Base-by-base conservation (phyloP, 2,888 invertebrate species). In the Julus scandinavius region DNA sequence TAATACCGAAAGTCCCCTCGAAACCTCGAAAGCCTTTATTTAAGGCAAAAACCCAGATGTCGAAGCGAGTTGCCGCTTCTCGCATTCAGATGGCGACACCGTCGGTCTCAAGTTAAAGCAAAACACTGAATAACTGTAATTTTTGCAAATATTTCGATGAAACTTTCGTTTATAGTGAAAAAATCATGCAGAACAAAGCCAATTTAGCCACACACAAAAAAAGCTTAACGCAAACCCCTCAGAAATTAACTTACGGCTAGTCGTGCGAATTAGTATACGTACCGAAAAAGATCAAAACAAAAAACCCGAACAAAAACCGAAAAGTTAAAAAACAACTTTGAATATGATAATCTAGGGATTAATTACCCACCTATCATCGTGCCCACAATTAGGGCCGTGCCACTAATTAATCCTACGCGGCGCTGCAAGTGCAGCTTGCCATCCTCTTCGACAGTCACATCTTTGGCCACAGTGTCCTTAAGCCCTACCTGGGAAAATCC, bases 361-460 rank as follows among this genome's bases (percentile, higher is more conserved):
- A 7, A 45, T 7, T 29, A 88, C 94, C 93, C 93, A 97, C 98
- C 98, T 92, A 98, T 98, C 98, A 98, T 98, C 91, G 98, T 98
- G 92, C 98, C 98, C 91, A 98, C 98, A 94, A 98, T 98, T 96
- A 98, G 95, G 95, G 98, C 97, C 95, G 97, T 97, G 95, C 98
- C 98, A 96, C 97, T 97, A 96, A 98, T 94, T 95, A 98, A 97
- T 95, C 98, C 98, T 95, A 98, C 96, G 96, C 97, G 96, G 96
- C 97, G 97, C 97, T 97, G 96, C 97, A 97, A 97, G 97, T 97
- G 96, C 97, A 98, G 95, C 97, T 96, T 94, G 97, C 97, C 96
- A 96, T 97, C 95, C n/a, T 88, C 89, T 63, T 86, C 88, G 49
- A 63, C 40, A 40, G 40, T 58, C 84, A 40, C 49, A 41, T 45